Percentiles rank a stretch among this genome's conserved stretches.
phyloP scores from a whole-genome alignment of 2,888 invertebrate species.

The Cheiracanthium punctorium region DNA sequence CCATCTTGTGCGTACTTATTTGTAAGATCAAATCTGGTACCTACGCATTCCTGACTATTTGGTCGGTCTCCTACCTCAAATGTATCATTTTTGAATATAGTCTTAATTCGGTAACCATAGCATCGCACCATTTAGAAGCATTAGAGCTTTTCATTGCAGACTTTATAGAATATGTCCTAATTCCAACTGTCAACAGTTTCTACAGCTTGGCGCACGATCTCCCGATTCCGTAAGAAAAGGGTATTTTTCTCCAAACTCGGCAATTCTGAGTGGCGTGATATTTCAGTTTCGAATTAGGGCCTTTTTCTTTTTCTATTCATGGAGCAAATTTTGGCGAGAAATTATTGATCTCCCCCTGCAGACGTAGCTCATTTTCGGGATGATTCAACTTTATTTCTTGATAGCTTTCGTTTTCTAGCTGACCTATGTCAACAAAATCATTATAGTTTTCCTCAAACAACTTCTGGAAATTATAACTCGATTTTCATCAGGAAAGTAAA shows the following conservation, averaged over 20 bases:
- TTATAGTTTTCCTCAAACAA: background rate
- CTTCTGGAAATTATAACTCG: background rate
- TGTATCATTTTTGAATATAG: conserved; percentile 20
- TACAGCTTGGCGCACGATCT: background rate
- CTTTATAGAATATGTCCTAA: background rate
- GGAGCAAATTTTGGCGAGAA: background rate
- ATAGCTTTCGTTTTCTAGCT: background rate
- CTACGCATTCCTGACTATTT: background rate
- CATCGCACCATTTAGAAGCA: background rate
- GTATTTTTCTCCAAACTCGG: background rate
- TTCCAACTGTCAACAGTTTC: background rate
- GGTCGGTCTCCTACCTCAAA: background rate
- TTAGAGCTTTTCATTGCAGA: background rate
- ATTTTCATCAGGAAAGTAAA: background rate
- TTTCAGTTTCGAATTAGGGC: background rate
- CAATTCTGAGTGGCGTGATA: background rate
- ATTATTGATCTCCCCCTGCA: background rate
- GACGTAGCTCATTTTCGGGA: background rate
- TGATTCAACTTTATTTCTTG: background rate
- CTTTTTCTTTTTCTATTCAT: background rate
- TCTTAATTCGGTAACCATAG: background rate
- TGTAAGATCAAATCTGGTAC: background rate
- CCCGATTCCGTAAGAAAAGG: background rate
- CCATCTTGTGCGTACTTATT: conserved; percentile 3
- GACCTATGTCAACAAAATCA: background rate